These are phyloP conservation scores for Machaerirhynchus nigripectus DNA, from an alignment of 2,113 vertebrate genomes.

Conservation along the genomic window DNA sequence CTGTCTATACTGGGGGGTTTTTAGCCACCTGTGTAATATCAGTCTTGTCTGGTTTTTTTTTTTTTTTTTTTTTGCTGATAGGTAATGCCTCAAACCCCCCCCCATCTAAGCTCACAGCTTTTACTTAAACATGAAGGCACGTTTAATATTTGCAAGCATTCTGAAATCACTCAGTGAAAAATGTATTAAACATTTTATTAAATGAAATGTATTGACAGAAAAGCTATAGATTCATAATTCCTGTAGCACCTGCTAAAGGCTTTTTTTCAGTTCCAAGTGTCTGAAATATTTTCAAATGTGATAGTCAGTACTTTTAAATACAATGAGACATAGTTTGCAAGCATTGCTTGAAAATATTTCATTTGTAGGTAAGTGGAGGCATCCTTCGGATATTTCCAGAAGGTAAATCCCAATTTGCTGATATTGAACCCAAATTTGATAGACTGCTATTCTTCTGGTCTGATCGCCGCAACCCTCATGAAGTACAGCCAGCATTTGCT, in stretches of 20 bases:
- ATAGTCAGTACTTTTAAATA: not conserved
- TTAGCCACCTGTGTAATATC: not conserved
- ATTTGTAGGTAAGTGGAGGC: conserved; percentile 89
- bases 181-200: not conserved
- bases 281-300: not conserved
- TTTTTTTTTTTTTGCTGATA: not conserved
- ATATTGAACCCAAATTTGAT: conserved; percentile 98
- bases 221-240: not conserved
- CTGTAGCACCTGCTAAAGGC: not conserved
- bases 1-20: not conserved
- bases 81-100: not conserved
- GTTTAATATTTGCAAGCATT: not conserved
- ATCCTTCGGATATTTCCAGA: conserved; percentile 98
- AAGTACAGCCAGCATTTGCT: conserved; percentile 93
- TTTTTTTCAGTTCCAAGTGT: not conserved
- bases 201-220: not conserved
- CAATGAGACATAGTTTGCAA: not conserved
- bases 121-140: not conserved
- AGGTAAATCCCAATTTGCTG: conserved; percentile 95
- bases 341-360: not conserved
- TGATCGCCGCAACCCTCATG: conserved; percentile 96
- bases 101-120: not conserved
- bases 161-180: not conserved
- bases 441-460: conserved; percentile 98
- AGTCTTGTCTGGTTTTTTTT: not conserved